Evolutionary conservation across 2,797 vertebrate species (phyloP).

Genomic region (Brachyalestes nurse): DNA sequence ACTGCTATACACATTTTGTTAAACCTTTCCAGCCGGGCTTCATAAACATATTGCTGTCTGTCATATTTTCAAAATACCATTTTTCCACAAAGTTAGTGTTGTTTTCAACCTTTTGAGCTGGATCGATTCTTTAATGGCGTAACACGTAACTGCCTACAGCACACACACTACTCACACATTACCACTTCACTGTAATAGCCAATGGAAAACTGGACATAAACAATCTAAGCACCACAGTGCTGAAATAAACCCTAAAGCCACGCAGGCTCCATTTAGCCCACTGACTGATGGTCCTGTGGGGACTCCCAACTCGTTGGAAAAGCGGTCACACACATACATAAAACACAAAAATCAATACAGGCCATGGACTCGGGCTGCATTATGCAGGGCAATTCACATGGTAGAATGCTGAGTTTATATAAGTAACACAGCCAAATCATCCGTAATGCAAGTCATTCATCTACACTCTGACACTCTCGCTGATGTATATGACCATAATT

Average conservation of each 20-base stretch:
- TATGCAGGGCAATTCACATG: conserved; percentile 1
- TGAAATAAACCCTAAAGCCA: conserved; percentile 6
- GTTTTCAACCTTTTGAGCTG: background rate
- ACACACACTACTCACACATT: background rate
- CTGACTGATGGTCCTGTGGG: conserved; percentile 16
- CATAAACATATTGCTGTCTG: too few species aligned
- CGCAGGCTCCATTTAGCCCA: background rate
- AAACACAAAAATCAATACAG: conserved; percentile 16
- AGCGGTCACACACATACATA: conserved; percentile 4
- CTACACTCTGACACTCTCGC: conserved; percentile 51
- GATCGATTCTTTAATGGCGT: background rate
- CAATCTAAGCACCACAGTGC: background rate
- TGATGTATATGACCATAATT: conserved; percentile 43
- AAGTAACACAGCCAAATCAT: conserved; percentile 9
- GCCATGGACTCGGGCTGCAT: background rate
- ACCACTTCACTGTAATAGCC: background rate
- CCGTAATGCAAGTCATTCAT: conserved; percentile 26
- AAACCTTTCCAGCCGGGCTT: too few species aligned
- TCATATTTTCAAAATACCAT: too few species aligned
- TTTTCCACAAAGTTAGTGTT: background rate
- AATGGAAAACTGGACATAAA: background rate
- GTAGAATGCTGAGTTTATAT: background rate
- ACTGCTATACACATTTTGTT: too few species aligned
- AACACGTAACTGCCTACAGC: background rate
- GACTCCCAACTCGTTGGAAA: background rate